Evolutionary conservation across 2,113 vertebrate species (phyloP), one percentile per base, ranked within the genome.

Genomic region (Podarcis muralis): DNA sequence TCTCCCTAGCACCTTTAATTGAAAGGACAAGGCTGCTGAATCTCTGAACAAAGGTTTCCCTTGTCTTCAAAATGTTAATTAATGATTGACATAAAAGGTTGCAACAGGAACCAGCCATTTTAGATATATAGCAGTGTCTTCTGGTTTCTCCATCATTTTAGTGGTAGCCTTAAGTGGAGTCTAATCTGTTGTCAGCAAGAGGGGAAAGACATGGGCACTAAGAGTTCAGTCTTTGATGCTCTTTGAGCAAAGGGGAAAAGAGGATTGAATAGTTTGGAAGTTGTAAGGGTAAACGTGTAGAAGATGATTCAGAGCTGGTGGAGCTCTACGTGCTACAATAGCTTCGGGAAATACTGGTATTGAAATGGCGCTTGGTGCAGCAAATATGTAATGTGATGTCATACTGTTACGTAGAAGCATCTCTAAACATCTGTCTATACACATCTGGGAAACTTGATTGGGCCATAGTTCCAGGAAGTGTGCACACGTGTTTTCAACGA

Each of bases 11-110:
- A 76, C 72, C 57, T 85, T 85, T 85, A 85, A 85, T 85, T 85
- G 84, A 76, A 85, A 77, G 84, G 72, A 62, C 84, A 76, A 76
- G 48, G 3, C 32, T 65, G 72, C 72, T 40, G 72, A 85, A 76
- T 62, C 72, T 77, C 53, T 77, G 32, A 40, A 77, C 72, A 76
- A 37, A 85, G 35, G 72, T 5, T 37, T 40, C 69, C n/a, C 13
- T 40, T 40, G 32, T 85, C 72, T 85, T 85, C 23, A 65, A 85
- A 85, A 85, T 85, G 72, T 71, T 77, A 85, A 85, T 81, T 87
- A 74, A 30, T 75, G 69, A 82, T 82, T 82, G 79, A 23, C 37
- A 62, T 62, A 75, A 74, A 87, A 62, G 57, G 69, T 11, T 62
- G 35, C 75, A 75, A 37, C 40, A 75, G 30, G 15, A 68, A n/a